Percentiles rank a stretch among this genome's conserved stretches.
phyloP scores from a whole-genome alignment of 2,888 invertebrate species.

The Plutella xylostella region DNA sequence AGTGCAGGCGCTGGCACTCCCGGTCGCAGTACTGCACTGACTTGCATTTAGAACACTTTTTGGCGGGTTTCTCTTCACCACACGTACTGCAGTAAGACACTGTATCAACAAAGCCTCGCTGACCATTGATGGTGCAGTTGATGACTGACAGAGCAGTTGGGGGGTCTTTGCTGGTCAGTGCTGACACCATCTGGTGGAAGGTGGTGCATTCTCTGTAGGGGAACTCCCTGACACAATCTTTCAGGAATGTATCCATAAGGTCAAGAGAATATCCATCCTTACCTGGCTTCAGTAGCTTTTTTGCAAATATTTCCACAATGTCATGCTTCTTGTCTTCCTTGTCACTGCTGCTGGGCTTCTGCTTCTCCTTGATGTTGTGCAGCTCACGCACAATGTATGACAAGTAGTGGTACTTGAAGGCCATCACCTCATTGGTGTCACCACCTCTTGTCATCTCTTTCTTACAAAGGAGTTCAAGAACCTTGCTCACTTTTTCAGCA shows the following conservation, averaged over 20 bases:
- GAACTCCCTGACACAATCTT: constrained; percentile 90
- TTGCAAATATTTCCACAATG: constrained; percentile 79
- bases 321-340: constrained; percentile 73
- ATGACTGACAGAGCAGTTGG: constrained; percentile 79
- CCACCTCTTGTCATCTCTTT: constrained; percentile 85
- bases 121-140: constrained; percentile 87
- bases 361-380: constrained; percentile 75
- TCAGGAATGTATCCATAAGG: constrained; percentile 79
- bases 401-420: constrained; percentile 90
- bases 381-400: constrained; percentile 80
- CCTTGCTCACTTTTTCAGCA: constrained; percentile 78
- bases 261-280: constrained; percentile 76
- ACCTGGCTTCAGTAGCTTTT: constrained; percentile 80
- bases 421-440: constrained; percentile 91
- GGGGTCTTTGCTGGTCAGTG: constrained; percentile 79
- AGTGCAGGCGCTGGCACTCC: constrained; percentile 93
- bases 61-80: constrained; percentile 88
- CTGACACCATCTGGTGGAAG: constrained; percentile 86
- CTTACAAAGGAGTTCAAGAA: constrained; percentile 86
- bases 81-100: constrained; percentile 84
- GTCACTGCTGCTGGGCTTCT: constrained; percentile 62
- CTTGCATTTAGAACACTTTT: constrained; percentile 96
- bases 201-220: constrained; percentile 91
- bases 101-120: constrained; percentile 81
- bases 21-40: constrained; percentile 93